A percentile compares a stretch with the other conserved stretches of the same genome.
phyloP scores from a whole-genome alignment of 2,888 invertebrate species.

The Heliconius hortense region DNA sequence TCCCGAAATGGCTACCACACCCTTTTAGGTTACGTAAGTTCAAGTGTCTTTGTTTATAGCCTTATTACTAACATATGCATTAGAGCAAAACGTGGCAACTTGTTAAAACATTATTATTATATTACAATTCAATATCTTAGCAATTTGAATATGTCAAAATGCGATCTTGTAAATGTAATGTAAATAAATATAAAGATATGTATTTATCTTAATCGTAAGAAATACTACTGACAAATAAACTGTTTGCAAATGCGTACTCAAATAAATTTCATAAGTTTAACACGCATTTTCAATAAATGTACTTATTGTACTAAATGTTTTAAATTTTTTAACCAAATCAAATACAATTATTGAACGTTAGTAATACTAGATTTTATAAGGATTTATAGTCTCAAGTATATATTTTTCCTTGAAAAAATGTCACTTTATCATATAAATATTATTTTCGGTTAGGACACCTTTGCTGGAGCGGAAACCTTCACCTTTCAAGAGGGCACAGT shows the following conservation, averaged over 20 bases:
- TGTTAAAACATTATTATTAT: neutral
- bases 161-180: too few species aligned
- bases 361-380: neutral
- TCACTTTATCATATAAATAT: neutral
- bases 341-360: too few species aligned
- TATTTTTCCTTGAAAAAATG: neutral
- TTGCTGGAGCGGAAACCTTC: conserved; percentile 50
- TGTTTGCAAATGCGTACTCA: too few species aligned
- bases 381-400: neutral
- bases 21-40: conserved; percentile 32
- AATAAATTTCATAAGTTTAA: too few species aligned
- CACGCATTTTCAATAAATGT: too few species aligned
- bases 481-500: conserved; percentile 53
- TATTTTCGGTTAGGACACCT: conserved; percentile 12
- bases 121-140: too few species aligned
- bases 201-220: too few species aligned
- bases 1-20: conserved; percentile 31
- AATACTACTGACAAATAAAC: too few species aligned
- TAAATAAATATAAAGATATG: too few species aligned
- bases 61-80: conserved; percentile 46
- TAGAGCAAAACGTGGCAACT: neutral
- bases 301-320: too few species aligned
- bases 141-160: too few species aligned
- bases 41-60: conserved; percentile 38
- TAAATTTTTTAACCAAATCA: too few species aligned